Base-by-base conservation (phyloP, 1,140 invertebrate species). In the Lamellibrachia luymesi region DNA sequence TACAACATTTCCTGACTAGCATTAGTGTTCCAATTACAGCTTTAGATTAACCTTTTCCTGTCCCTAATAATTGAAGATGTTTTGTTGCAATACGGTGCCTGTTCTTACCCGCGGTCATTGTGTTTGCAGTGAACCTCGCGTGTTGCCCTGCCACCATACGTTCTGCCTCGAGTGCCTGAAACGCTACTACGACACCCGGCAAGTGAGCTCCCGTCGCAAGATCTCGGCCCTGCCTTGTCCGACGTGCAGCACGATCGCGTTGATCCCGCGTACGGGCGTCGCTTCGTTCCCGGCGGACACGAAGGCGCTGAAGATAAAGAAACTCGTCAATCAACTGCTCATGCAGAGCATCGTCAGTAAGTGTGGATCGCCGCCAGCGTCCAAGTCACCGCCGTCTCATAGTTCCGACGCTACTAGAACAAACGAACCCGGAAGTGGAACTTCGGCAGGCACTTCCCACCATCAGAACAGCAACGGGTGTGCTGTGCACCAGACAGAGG, bases 91-190 rank as follows among this genome's bases (percentile, higher is more conserved):
- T 38, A 38, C 38, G 38, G 38, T 38, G 38, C 38, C 38, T 38
- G 38, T 38, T 38, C 52, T 56, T 56, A 7, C 6, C 5, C 51
- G 91, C 51, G 91, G 25, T 50, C 51, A 1, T n/a, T 49, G 91
- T 92, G 10, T 51, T 92, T 93, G 49, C 64, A 90, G 51, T n/a
- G 92, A 93, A 49, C 92, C 92, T 13, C 92, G 92, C 7, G 89
- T 93, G 17, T 50, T 93, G 89, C 64, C 92, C 17, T 93, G 92
- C 51, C 27, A 80, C 2, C 64, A 93, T 89, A 90, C 92, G 89
- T 93, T 90, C 49, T 93, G 92, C 27, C 89, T 49, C 49, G 50
- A 38, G 13, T 93, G 92, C 49, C 56, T 93, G 5, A 64, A 2
- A 50, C 6, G 50, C 27, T 51, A 51, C 92, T 92, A 51, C 92